phyloP scores from a whole-genome alignment of 2,113 vertebrate genomes.

The Pseudonaja textilis region DNA sequence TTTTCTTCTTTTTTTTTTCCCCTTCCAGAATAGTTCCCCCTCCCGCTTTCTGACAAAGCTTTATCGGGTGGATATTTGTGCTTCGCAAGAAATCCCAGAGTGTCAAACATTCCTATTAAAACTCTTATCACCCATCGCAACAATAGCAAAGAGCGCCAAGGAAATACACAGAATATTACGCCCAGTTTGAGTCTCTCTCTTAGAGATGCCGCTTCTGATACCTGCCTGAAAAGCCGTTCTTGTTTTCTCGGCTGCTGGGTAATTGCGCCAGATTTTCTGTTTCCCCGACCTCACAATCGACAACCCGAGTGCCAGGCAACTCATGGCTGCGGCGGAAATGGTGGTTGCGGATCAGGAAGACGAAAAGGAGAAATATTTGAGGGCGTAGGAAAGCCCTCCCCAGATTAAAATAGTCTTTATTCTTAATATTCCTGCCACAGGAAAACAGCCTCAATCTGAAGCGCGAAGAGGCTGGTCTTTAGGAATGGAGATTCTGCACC shows the following conservation, averaged over 20 bases:
- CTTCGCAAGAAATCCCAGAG: conserved; percentile 39
- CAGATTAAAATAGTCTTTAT: no score
- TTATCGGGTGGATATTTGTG: conserved; percentile 47
- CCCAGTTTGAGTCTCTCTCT: conserved; percentile 10
- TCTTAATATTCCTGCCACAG: no score
- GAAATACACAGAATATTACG: not conserved
- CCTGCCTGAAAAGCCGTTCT: not conserved
- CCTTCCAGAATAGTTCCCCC: conserved; percentile 42
- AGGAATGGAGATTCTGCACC: no score
- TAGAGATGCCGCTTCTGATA: conserved; percentile 38
- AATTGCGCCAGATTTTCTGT: fast-evolving
- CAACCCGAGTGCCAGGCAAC: no score
- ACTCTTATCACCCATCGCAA: conserved; percentile 50
- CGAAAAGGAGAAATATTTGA: no score
- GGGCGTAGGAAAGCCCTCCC: no score
- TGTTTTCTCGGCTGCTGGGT: not conserved
- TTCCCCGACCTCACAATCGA: no score
- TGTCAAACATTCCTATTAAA: conserved; percentile 61
- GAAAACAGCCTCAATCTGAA: no score
- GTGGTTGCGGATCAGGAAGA: no score
- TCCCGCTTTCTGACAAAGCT: conserved; percentile 21
- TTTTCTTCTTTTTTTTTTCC: conserved; percentile 20
- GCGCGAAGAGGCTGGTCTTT: no score
- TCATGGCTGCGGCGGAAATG: no score
- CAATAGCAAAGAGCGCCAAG: not conserved